Evolutionary conservation across 2,888 invertebrate genomes (phyloP).

Genomic region (Polylopha cassiicola): DNA sequence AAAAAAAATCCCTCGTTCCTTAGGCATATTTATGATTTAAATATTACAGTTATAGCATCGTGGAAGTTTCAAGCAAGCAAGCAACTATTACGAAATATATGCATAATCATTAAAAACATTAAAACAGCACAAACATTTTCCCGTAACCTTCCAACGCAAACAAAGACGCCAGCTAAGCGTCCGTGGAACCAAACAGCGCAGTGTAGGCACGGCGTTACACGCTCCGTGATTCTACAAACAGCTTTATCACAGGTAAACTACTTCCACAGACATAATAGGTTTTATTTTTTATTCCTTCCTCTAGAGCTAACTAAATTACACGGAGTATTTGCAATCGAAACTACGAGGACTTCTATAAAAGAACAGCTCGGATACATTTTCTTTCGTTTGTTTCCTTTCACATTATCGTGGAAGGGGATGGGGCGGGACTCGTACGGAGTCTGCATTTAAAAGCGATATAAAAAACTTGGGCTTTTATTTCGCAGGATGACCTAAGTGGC

Average conservation of each 20-base stretch:
- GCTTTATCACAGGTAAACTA: constrained; percentile 46
- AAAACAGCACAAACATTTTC: no score
- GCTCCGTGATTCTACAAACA: constrained; percentile 53
- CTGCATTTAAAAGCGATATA: constrained; percentile 76
- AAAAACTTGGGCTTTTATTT: constrained; percentile 74
- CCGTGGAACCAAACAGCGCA: constrained; percentile 36
- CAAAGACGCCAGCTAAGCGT: constrained; percentile 43
- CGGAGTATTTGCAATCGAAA: constrained; percentile 74
- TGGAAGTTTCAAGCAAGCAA: no score
- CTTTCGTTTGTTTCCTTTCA: constrained; percentile 76
- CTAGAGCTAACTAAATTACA: constrained; percentile 66
- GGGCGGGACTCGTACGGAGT: constrained; percentile 65
- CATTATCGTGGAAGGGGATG: constrained; percentile 66
- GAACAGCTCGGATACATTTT: constrained; percentile 71
- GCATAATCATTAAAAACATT: no score
- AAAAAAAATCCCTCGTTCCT: no score
- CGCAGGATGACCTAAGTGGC: constrained; percentile 77
- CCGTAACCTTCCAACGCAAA: constrained; percentile 48
- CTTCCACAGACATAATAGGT: constrained; percentile 41
- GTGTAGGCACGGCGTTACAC: constrained; percentile 42
- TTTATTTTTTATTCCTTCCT: constrained; percentile 48
- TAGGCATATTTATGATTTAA: no score
- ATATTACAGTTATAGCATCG: no score
- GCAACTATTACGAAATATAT: no score
- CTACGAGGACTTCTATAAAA: constrained; percentile 69